phyloP scores from a whole-genome alignment of 92 coral and sea anemone species.

The Paragorgia papillata region DNA sequence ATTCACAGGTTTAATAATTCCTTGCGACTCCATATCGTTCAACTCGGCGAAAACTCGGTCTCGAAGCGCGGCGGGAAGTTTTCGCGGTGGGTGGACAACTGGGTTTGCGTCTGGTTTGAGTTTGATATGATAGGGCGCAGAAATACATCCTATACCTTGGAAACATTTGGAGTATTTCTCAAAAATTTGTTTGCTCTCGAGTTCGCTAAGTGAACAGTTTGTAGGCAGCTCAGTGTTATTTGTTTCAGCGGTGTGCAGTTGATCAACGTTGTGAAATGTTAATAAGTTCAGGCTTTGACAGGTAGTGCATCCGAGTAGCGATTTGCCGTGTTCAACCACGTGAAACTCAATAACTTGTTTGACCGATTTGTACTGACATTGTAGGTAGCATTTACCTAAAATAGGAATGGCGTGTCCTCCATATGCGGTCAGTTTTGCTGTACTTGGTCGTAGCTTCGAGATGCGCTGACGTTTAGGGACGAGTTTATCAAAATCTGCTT shows the following conservation, averaged over 20 bases:
- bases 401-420: constrained; percentile 45
- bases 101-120: constrained; percentile 11
- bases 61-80: constrained; percentile 24
- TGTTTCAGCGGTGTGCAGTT: no score
- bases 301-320: no score
- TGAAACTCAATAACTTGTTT: constrained; percentile 29
- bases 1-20: constrained; percentile 16
- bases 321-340: constrained; percentile 21
- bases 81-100: constrained; percentile 35
- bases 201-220: no score
- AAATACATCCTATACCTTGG: constrained; percentile 6
- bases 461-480: no score
- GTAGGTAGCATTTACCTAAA: constrained; percentile 48
- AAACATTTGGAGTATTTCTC: constrained; percentile 4
- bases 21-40: constrained; percentile 17
- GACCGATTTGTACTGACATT: constrained; percentile 29
- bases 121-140: constrained; percentile 20
- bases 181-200: constrained; percentile 17
- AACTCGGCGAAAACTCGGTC: not conserved
- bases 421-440: constrained; percentile 37
- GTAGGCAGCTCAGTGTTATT: no score
- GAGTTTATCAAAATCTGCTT: no score
- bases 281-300: no score
- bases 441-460: constrained; percentile 23
- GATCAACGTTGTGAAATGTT: no score